Conservation (phyloP, 2,797 vertebrate genomes). For the Tapera naevia region DNA sequence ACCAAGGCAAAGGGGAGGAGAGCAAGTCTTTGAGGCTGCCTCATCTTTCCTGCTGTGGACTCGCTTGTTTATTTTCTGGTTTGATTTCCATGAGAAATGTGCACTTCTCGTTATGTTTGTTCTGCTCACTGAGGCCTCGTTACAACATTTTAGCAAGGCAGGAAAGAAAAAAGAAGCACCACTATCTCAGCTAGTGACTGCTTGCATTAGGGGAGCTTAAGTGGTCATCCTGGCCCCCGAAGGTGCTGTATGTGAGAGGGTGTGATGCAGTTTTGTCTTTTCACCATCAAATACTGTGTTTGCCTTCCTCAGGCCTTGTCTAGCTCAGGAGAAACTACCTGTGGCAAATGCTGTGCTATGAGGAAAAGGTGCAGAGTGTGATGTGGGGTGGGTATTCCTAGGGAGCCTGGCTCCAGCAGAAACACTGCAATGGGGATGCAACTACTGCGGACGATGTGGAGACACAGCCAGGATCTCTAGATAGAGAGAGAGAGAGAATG, state of each 20-base stretch:
- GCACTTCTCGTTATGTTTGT: background rate
- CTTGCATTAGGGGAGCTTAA: background rate
- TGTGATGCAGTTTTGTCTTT: background rate
- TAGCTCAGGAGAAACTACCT: background rate
- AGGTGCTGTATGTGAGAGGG: background rate
- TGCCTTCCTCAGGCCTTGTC: background rate
- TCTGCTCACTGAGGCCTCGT: background rate
- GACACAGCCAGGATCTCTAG: background rate
- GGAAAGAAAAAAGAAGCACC: background rate
- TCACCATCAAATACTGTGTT: background rate
- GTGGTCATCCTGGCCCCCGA: rapidly evolving
- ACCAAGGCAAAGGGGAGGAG: background rate
- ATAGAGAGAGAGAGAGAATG: background rate
- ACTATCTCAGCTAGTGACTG: background rate
- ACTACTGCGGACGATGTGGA: background rate
- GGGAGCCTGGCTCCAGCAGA: background rate
- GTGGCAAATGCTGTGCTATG: background rate
- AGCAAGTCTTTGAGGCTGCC: background rate
- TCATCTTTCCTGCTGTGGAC: background rate
- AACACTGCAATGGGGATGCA: rapidly evolving
- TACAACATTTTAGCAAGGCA: background rate
- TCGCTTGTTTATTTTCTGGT: background rate
- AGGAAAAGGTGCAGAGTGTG: background rate
- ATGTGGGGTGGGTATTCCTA: background rate
- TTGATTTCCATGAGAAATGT: background rate